These are phyloP conservation scores for Macquaria australasica DNA, from an alignment of 2,113 vertebrate species.

Conservation along the genomic window DNA sequence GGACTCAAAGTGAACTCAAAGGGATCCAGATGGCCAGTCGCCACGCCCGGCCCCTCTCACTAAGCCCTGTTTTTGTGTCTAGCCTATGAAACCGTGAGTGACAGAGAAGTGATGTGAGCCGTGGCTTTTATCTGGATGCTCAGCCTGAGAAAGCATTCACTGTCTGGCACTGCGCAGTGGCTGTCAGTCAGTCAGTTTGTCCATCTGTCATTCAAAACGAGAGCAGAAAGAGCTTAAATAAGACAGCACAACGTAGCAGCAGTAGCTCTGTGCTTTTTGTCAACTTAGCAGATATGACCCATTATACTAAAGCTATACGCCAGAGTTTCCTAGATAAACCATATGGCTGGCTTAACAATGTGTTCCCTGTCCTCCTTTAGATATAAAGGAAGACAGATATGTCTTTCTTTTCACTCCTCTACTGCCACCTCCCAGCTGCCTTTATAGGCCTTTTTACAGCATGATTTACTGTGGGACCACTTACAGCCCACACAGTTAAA, in stretches of 20 bases:
- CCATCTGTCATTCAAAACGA: conserved; percentile 68
- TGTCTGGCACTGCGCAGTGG: conserved; percentile 56
- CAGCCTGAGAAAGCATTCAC: conserved; percentile 58
- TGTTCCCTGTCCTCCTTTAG: conserved; percentile 64
- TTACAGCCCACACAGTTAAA: conserved; percentile 67
- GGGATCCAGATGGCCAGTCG: conserved; percentile 12
- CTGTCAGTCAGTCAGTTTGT: conserved; percentile 74
- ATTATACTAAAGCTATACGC: conserved; percentile 56
- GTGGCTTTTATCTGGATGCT: conserved; percentile 77
- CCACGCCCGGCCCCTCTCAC: conserved; percentile 15
- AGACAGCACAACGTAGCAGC: conserved; percentile 26
- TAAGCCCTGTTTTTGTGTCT: conserved; percentile 52
- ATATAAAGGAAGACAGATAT: conserved; percentile 70
- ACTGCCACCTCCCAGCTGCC: conserved; percentile 43
- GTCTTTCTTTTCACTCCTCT: conserved; percentile 58
- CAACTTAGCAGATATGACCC: conserved; percentile 68
- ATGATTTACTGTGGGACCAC: conserved; percentile 62
- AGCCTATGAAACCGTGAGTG: conserved; percentile 60
- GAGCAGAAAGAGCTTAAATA: conserved; percentile 55
- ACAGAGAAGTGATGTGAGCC: conserved; percentile 70
- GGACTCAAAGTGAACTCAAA: conserved; percentile 21
- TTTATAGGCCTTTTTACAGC: conserved; percentile 69
- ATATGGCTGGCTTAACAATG: conserved; percentile 67
- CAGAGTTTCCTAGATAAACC: conserved; percentile 73
- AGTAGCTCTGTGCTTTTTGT: conserved; percentile 47